Evolutionary conservation across 2,797 vertebrate species (phyloP).

Genomic region (Discoglossus pictus): DNA sequence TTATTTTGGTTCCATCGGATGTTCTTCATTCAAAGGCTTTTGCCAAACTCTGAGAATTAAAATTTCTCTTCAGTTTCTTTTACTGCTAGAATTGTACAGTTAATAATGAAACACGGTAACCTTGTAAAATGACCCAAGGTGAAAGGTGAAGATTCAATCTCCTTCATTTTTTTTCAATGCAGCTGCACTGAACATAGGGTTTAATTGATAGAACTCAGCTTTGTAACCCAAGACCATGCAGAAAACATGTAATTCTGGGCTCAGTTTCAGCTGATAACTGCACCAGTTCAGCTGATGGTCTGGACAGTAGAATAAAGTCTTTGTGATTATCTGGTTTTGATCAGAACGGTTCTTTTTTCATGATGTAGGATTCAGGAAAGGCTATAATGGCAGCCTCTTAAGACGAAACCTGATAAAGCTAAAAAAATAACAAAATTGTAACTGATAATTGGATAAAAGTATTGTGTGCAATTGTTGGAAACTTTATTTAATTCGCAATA

Average conservation of each 20-base stretch:
- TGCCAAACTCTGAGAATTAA: no score
- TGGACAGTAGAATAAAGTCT: conserved; percentile 69
- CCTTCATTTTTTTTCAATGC: conserved; percentile 69
- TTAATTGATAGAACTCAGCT: conserved; percentile 69
- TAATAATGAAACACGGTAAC: conserved; percentile 65
- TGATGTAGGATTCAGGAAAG: conserved; percentile 20
- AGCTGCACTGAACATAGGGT: conserved; percentile 71
- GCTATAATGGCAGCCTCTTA: conserved; percentile 39
- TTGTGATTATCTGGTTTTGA: conserved; percentile 66
- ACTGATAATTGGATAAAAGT: no score
- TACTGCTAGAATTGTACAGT: conserved; percentile 26
- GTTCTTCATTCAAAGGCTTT: no score
- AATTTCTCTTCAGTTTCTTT: no score
- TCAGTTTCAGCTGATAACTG: conserved; percentile 71
- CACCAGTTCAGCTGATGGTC: conserved; percentile 59
- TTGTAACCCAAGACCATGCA: conserved; percentile 68
- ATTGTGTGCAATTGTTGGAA: no score
- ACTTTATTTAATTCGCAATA: no score
- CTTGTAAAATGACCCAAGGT: conserved; percentile 71
- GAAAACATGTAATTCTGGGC: conserved; percentile 72
- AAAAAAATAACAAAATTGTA: background rate
- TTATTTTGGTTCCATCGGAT: no score
- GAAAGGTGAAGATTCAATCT: conserved; percentile 74
- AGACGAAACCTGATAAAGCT: conserved; percentile 16
- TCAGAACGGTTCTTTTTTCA: conserved; percentile 48